These are phyloP conservation scores for Perdita meconis DNA, from an alignment of 2,888 invertebrate genomes.

Conservation along the genomic window DNA sequence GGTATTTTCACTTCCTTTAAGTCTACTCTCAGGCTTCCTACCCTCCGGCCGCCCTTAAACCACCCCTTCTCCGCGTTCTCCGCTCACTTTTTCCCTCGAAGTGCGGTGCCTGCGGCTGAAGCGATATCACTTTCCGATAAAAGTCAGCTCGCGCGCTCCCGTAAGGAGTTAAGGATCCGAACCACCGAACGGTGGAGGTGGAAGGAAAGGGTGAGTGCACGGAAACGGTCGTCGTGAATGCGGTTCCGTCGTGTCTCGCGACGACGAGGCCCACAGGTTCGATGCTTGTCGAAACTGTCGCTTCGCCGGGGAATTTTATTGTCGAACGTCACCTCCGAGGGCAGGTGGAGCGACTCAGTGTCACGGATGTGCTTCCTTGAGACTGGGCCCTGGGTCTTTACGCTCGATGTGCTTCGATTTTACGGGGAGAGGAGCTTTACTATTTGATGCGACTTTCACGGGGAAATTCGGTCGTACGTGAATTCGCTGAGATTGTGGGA, in stretches of 20 bases:
- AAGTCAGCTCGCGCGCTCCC: constrained; percentile 62
- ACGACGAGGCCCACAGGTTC: constrained; percentile 17
- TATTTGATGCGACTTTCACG: background rate
- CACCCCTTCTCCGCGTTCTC: background rate
- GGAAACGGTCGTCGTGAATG: background rate
- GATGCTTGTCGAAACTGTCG: constrained; percentile 28
- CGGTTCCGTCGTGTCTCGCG: background rate
- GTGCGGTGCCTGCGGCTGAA: constrained; percentile 62
- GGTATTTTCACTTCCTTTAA: constrained; percentile 40
- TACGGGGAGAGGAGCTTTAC: constrained; percentile 3
- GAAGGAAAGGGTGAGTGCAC: no score
- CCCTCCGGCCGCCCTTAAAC: background rate
- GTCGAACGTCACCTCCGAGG: constrained; percentile 42
- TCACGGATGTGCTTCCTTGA: background rate
- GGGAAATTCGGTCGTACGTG: background rate
- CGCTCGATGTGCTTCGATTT: background rate
- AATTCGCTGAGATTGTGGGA: constrained; percentile 16
- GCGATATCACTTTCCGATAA: constrained; percentile 75
- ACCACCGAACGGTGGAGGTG: constrained; percentile 3
- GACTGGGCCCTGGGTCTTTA: background rate
- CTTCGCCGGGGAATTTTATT: constrained; percentile 47
- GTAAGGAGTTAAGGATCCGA: constrained; percentile 57
- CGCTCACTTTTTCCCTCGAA: constrained; percentile 58
- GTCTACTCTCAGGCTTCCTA: constrained; percentile 28
- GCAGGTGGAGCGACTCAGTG: constrained; percentile 12